Evolutionary conservation across 2,797 vertebrate species (phyloP).

Genomic region (Cygnus olor): DNA sequence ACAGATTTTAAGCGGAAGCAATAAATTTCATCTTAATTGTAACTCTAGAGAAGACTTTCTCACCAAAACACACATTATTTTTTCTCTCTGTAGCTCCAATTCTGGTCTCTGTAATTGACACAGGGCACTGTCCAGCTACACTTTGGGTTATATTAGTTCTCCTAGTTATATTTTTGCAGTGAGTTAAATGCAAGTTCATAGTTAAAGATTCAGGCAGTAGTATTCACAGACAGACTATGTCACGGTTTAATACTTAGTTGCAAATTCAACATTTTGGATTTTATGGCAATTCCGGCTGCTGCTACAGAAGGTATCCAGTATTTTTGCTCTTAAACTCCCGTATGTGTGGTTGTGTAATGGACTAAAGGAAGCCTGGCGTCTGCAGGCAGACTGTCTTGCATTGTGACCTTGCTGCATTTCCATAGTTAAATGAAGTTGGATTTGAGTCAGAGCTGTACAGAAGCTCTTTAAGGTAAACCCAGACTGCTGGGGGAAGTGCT

Average conservation of each 20-base stretch:
- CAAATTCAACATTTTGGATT: not conserved
- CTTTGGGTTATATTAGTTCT: not conserved
- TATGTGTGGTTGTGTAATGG: not conserved
- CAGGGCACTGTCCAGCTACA: not conserved
- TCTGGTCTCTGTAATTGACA: slow-evolving; percentile 21
- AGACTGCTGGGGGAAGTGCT: slow-evolving; percentile 48
- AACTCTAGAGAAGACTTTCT: slow-evolving; percentile 21
- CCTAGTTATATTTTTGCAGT: not conserved
- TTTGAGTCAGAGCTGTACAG: slow-evolving; percentile 7
- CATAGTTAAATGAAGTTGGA: not conserved
- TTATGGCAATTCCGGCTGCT: not conserved
- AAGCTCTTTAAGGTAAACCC: slow-evolving; percentile 15
- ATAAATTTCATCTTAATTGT: slow-evolving; percentile 45
- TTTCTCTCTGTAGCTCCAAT: not conserved
- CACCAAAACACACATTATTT: not conserved
- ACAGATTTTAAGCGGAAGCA: slow-evolving; percentile 32
- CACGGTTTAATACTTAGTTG: not conserved
- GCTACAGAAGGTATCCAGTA: not conserved
- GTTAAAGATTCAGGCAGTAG: not conserved
- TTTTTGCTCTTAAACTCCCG: not conserved
- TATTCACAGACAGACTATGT: not conserved
- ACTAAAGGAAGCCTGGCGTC: not conserved
- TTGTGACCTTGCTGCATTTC: slow-evolving; percentile 16
- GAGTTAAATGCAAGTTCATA: not conserved
- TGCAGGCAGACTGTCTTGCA: not conserved